phyloP scores from a whole-genome alignment of 2,797 vertebrate genomes.

The Coranthus polyacanthus region DNA sequence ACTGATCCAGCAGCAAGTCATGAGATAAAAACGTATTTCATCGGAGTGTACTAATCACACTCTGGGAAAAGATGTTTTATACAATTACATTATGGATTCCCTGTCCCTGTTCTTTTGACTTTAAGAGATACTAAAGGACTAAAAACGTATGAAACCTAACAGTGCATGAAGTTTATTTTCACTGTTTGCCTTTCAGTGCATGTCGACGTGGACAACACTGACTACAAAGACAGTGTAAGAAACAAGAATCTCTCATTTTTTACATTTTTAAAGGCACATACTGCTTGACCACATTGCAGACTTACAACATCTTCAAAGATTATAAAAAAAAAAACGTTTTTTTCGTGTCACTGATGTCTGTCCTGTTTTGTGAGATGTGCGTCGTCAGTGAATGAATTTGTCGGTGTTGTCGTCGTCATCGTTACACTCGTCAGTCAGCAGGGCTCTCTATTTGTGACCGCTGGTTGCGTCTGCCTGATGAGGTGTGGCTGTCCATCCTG shows the following conservation, averaged over 20 bases:
- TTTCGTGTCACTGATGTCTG: no score
- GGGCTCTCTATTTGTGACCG: slow-evolving; percentile 12
- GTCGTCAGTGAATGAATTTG: neutral
- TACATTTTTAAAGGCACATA: no score
- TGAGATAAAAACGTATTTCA: slow-evolving; percentile 21
- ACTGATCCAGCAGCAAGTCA: slow-evolving; percentile 38
- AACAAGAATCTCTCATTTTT: no score
- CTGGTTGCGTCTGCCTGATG: slow-evolving; percentile 78
- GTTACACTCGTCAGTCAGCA: slow-evolving; percentile 40
- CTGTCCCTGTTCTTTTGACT: no score
- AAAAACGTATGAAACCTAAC: no score
- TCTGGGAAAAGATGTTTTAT: neutral
- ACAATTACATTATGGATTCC: neutral
- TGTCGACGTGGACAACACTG: neutral
- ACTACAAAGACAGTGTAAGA: slow-evolving; percentile 31
- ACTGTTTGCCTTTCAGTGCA: neutral
- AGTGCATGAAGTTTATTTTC: no score
- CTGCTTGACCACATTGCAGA: no score
- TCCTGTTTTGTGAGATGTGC: no score
- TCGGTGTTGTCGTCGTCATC: no score
- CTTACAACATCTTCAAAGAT: no score
- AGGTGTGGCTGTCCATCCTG: slow-evolving; percentile 77
- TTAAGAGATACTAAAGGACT: no score
- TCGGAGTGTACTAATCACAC: neutral
- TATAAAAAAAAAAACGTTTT: no score